phyloP scores from a whole-genome alignment of 1,140 invertebrate genomes.

The Acyrthosiphon pisum region DNA sequence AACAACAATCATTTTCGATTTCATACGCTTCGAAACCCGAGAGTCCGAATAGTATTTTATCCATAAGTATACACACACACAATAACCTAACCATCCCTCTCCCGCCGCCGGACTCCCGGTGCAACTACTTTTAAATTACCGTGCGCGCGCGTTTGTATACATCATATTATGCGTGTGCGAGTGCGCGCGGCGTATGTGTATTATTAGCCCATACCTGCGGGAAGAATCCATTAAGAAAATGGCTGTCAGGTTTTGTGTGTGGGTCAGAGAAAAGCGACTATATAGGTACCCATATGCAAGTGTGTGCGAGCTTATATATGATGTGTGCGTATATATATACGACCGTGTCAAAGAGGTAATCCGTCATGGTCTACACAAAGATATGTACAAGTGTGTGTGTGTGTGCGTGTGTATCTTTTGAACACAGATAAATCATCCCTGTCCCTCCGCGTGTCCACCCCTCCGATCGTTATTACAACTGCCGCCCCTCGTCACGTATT shows the following conservation, averaged over 20 bases:
- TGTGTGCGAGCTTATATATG: not conserved
- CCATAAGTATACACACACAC: not conserved
- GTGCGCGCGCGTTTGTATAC: not conserved
- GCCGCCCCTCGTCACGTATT: not conserved
- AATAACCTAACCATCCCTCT: not conserved
- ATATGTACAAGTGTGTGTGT: not conserved
- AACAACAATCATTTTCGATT: constrained; percentile 16
- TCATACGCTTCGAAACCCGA: not conserved
- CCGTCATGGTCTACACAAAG: constrained; percentile 49
- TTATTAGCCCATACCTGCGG: constrained; percentile 31
- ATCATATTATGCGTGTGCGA: not conserved
- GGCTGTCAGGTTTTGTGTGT: constrained; percentile 25
- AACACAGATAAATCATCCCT: constrained; percentile 55
- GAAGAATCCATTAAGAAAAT: constrained; percentile 46
- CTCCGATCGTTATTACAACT: not conserved
- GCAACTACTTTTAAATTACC: constrained; percentile 21
- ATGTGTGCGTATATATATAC: not conserved
- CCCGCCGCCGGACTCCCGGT: not conserved
- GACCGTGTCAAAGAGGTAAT: constrained; percentile 55
- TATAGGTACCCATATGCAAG: not conserved
- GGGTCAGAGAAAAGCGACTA: constrained; percentile 41
- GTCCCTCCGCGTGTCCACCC: not conserved
- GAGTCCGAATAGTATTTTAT: not conserved
- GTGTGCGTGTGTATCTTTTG: constrained; percentile 39
- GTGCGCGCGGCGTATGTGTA: not conserved